phyloP scores from a whole-genome alignment of 1,140 invertebrate species.

The Bombyx mori region ASM3026992v2 NC_085107.1:15380501-15381000 shows the following conservation, averaged over 20 bases:
- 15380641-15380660: slow-evolving; percentile 4
- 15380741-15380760: slow-evolving; percentile 14
- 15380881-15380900: too few relatives aligned
- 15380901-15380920: too few relatives aligned
- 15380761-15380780: background rate
- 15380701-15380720: slow-evolving; percentile 12
- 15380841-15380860: too few relatives aligned
- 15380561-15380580: slow-evolving; percentile 5
- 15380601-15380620: slow-evolving; percentile 7
- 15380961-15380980: slow-evolving; percentile 14
- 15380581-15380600: slow-evolving; percentile 5
- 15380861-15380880: too few relatives aligned
- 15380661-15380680: slow-evolving; percentile 3
- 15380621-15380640: slow-evolving; percentile 5
- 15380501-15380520: too few relatives aligned
- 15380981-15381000: slow-evolving; percentile 5
- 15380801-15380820: too few relatives aligned
- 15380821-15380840: too few relatives aligned
- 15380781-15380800: too few relatives aligned
- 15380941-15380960: slow-evolving; percentile 12
- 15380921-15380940: slow-evolving; percentile 11
- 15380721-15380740: slow-evolving; percentile 9
- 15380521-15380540: too few relatives aligned
- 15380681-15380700: slow-evolving; percentile 11
- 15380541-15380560: too few relatives aligned